phyloP scores from a whole-genome alignment of 2,113 vertebrate species.

The Ciconia maguari region DNA sequence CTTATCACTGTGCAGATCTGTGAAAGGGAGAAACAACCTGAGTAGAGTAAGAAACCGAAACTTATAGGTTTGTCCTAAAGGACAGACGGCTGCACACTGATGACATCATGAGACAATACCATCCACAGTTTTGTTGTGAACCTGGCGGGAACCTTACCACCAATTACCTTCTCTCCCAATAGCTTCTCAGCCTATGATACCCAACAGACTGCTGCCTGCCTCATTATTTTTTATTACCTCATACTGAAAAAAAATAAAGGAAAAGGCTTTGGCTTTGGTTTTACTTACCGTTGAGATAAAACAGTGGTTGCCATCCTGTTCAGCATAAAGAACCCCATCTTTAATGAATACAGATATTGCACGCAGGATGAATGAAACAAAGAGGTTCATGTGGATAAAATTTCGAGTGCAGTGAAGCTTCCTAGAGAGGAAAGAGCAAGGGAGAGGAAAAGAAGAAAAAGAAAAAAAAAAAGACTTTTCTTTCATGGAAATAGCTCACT shows the following conservation, averaged over 20 bases:
- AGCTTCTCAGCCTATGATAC: not conserved
- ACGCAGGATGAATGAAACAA: conserved; percentile 95
- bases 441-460: not conserved
- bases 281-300: conserved; percentile 84
- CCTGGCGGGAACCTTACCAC: not conserved
- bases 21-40: not conserved
- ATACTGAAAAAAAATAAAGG: not conserved
- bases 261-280: not conserved
- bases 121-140: not conserved
- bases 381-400: conserved; percentile 99
- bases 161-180: not conserved
- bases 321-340: conserved; percentile 90
- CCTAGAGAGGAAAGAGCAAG: conserved; percentile 60
- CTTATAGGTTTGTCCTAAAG: not conserved
- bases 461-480: not conserved
- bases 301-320: conserved; percentile 92
- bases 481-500: not conserved
- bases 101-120: not conserved
- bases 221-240: not conserved
- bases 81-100: not conserved
- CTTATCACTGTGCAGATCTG: not conserved
- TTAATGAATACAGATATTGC: conserved; percentile 98
- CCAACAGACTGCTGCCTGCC: not conserved
- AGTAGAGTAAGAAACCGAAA: not conserved
- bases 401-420: conserved; percentile 99